Conservation (phyloP, 2,797 vertebrate species). For the Argentina silus region DNA sequence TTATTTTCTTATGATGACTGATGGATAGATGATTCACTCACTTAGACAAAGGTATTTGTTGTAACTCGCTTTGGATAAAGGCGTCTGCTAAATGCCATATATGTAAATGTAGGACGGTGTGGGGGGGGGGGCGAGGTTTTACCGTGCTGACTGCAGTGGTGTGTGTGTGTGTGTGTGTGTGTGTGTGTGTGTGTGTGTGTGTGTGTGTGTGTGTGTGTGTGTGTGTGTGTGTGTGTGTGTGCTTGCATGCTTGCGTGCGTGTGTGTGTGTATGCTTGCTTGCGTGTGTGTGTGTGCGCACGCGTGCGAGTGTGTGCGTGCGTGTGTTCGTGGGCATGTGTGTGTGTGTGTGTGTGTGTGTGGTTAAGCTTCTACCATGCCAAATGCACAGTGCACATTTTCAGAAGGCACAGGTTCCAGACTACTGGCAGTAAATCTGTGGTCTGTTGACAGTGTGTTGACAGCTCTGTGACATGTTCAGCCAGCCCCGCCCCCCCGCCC, state of each 20-base stretch:
- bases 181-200: too few relatives aligned
- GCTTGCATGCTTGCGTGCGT: not conserved
- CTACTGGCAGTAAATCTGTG: not conserved
- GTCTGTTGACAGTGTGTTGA: not conserved
- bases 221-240: not conserved
- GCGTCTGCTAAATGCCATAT: too few relatives aligned
- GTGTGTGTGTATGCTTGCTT: conserved; percentile 8
- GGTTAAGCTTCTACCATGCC: conserved; percentile 28
- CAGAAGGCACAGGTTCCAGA: conserved; percentile 38
- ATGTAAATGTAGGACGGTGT: too few relatives aligned
- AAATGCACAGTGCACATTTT: conserved; percentile 26
- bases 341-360: conserved; percentile 4
- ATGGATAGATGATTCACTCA: too few relatives aligned
- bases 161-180: too few relatives aligned
- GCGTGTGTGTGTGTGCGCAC: conserved; percentile 43
- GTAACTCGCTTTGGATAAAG: too few relatives aligned
- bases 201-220: not conserved
- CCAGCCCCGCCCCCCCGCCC: too few relatives aligned
- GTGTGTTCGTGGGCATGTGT: conserved; percentile 12
- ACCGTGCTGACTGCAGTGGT: too few relatives aligned
- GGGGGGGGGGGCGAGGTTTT: too few relatives aligned
- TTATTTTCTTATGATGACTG: too few relatives aligned
- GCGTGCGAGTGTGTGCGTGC: conserved; percentile 29
- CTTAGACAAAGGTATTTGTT: too few relatives aligned
- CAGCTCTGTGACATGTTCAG: not conserved